Evolutionary conservation across 2,888 invertebrate genomes (phyloP), one percentile per base, ranked within the genome.

Genomic region (Polydrusus pterygomalis): DNA sequence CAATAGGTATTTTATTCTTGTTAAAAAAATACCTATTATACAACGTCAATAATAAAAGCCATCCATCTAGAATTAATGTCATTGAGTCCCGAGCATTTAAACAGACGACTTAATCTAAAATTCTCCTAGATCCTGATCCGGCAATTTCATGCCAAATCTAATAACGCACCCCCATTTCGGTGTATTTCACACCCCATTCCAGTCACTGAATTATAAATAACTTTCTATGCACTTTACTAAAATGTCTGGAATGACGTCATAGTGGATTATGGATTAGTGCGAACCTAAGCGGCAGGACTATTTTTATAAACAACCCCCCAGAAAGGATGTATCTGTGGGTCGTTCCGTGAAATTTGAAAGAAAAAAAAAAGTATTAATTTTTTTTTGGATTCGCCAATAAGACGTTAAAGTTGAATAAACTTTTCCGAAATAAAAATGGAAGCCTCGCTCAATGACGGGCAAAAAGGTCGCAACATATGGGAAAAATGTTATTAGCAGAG

Each of bases 91-190:
- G 25, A 25, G 25, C 25, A 25, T 25, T 25, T 5, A 64, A 60
- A 62, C 49, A 70, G 70, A 70, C 51, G 51, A 51, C 49, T 70
- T 63, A 51, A 65, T 51, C 64, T 64, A 20, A 43, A 64, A 65
- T 38, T 70, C 70, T 60, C 64, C 60, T 10, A 30, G 45, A 73
- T 68, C 62, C 63, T 69, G 30, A 68, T 69, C 47, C 69, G 62
- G 62, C 74, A 74, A 69, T 69, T 74, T 67, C 51, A 69, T 69
- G 68, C 69, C 63, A 51, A 49, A 74, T 69, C 74, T 74, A 74
- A 74, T 74, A 68, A 68, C 49, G 47, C 68, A 63, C 69, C 72
- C 74, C 54, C 51, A 34, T 72, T 43, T 64, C 56, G 30, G 56
- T 65, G 43, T 58, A 40, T 73, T 73, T 73, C 60, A 25, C 70